Evolutionary conservation across 1,140 invertebrate genomes (phyloP).

Genomic region (Meloidogyne floridensis): DNA sequence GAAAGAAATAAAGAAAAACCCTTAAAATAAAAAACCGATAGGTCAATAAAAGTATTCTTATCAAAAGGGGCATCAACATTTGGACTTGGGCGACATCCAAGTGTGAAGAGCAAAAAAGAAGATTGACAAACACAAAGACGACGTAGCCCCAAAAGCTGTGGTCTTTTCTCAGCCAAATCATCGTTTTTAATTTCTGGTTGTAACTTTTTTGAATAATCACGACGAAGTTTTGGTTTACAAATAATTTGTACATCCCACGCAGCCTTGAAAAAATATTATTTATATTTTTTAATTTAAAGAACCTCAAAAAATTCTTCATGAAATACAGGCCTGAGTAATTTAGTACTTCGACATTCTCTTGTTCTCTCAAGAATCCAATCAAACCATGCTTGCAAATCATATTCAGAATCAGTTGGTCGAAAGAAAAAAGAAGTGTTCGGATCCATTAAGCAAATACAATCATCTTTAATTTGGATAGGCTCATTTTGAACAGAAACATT

Average conservation of each 20-base stretch:
- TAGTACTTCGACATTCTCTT: constrained; percentile 36
- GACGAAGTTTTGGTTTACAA: constrained; percentile 26
- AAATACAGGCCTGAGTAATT: constrained; percentile 34
- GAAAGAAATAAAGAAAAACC: neutral
- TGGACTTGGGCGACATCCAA: constrained; percentile 26
- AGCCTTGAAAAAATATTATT: constrained; percentile 20
- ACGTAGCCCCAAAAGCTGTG: constrained; percentile 26
- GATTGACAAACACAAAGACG: constrained; percentile 34
- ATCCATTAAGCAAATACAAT: constrained; percentile 38
- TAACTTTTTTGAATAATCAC: constrained; percentile 25
- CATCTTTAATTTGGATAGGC: constrained; percentile 38
- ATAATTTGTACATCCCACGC: constrained; percentile 39
- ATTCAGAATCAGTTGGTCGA: constrained; percentile 38
- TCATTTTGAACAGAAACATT: constrained; percentile 22
- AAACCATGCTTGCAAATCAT: constrained; percentile 34
- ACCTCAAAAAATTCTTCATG: constrained; percentile 45
- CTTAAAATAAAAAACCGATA: constrained; percentile 25
- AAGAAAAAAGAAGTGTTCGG: constrained; percentile 30
- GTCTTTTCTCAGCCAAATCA: constrained; percentile 32
- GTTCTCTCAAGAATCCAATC: constrained; percentile 37
- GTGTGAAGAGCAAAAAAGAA: constrained; percentile 32
- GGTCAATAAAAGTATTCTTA: constrained; percentile 28
- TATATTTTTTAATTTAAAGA: neutral
- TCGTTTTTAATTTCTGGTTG: constrained; percentile 24
- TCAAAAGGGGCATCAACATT: constrained; percentile 41